Percentiles rank a stretch among this genome's conserved stretches.
These are phyloP conservation scores for Centruroides vittatus DNA, from an alignment of 1,140 invertebrate genomes.

Conservation along the genomic window DNA sequence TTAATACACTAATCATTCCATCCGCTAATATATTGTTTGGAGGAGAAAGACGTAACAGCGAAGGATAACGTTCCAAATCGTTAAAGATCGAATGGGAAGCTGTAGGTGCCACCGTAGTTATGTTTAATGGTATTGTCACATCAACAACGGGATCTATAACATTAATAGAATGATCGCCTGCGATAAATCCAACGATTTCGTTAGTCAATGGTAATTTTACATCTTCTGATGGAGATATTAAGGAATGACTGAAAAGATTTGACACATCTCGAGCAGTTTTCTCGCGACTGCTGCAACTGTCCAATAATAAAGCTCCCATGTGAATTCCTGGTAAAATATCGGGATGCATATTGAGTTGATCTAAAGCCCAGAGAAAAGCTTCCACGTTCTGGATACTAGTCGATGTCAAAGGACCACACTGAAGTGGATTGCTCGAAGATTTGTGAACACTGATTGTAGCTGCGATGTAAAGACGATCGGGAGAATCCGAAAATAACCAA, in stretches of 20 bases:
- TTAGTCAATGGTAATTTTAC: conserved; percentile 17
- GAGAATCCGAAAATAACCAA: conserved; percentile 11
- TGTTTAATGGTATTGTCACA: conserved; percentile 17
- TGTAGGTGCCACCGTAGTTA: conserved; percentile 21
- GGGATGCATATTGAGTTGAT: conserved; percentile 30
- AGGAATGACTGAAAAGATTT: conserved; percentile 18
- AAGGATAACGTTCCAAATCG: conserved; percentile 19
- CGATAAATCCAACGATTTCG: conserved; percentile 21
- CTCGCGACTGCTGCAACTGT: conserved; percentile 21
- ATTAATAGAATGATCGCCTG: conserved; percentile 7
- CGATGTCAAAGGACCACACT: conserved; percentile 19
- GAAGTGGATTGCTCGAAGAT: conserved; percentile 15
- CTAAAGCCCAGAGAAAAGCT: conserved; percentile 34
- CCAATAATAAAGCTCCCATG: conserved; percentile 24
- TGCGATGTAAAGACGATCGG: conserved; percentile 19
- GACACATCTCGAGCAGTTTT: conserved; percentile 21
- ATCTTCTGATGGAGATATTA: conserved; percentile 8
- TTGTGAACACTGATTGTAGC: conserved; percentile 22
- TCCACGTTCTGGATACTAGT: conserved; percentile 29
- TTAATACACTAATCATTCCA: conserved; percentile 18
- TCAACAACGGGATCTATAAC: conserved; percentile 16
- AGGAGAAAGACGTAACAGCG: conserved; percentile 22
- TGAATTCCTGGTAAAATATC: conserved; percentile 22
- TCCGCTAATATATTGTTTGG: conserved; percentile 19
- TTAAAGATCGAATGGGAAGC: conserved; percentile 18